Conservation (phyloP, 1,140 invertebrate species). For the Oncopeltus fasciatus region DNA sequence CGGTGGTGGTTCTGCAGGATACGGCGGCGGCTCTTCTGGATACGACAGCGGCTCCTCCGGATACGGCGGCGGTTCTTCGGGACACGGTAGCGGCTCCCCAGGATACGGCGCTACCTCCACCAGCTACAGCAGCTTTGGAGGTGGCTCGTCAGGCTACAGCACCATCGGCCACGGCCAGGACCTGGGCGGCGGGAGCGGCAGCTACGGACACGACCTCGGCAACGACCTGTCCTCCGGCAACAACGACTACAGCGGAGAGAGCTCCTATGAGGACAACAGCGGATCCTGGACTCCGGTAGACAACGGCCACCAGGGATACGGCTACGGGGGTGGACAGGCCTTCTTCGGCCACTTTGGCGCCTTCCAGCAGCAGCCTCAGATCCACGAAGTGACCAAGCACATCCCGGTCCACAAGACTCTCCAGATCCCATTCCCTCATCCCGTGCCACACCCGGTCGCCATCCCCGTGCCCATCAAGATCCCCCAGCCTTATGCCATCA, state of each 20-base stretch:
- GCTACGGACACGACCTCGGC: neutral
- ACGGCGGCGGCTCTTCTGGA: neutral
- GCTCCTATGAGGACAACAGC: neutral
- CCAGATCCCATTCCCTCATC: slow-evolving; percentile 18
- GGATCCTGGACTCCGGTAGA: neutral
- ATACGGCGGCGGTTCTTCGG: neutral
- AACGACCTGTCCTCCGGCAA: neutral
- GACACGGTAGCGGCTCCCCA: neutral
- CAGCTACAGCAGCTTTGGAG: neutral
- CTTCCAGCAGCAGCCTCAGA: neutral
- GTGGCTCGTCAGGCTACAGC: neutral
- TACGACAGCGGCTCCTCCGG: neutral
- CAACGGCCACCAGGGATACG: neutral
- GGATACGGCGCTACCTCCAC: too few relatives aligned
- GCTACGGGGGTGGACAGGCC: neutral
- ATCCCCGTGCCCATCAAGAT: slow-evolving; percentile 22
- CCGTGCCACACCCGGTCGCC: slow-evolving; percentile 18
- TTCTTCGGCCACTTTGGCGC: neutral
- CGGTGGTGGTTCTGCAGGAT: neutral
- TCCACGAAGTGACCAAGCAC: neutral
- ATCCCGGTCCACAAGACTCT: slow-evolving; percentile 20
- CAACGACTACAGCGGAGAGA: neutral
- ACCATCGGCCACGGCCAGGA: neutral
- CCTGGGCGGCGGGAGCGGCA: neutral
- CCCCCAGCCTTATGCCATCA: slow-evolving; percentile 18